These are phyloP conservation scores for Drosophila varians DNA, from an alignment of 1,140 invertebrate genomes.

Conservation along the genomic window DNA sequence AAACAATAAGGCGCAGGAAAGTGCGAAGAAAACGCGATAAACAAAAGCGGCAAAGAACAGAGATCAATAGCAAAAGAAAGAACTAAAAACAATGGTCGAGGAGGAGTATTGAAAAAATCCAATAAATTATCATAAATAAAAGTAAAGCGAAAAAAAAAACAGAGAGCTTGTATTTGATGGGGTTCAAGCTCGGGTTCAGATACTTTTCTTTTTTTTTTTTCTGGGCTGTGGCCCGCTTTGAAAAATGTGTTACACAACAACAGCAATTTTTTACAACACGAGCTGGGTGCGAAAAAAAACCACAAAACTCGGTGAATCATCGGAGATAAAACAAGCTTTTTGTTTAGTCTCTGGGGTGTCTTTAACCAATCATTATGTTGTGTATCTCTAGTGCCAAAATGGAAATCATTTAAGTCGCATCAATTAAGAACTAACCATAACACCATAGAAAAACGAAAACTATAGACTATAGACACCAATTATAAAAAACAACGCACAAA, in stretches of 20 bases:
- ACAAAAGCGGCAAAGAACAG: conserved; percentile 48
- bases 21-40: conserved; percentile 59
- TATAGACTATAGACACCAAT: conserved; percentile 1
- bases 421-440: conserved; percentile 25
- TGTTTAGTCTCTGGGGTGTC: conserved; percentile 5
- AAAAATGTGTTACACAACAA: conserved; percentile 36
- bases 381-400: conserved; percentile 61
- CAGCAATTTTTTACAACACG: conserved; percentile 15
- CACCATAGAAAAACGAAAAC: conserved; percentile 30
- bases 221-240: conserved; percentile 27
- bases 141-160: conserved; percentile 16
- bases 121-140: conserved; percentile 74
- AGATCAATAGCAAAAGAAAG: conserved; percentile 31
- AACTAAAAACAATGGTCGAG: conserved; percentile 37
- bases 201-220: conserved; percentile 20
- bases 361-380: conserved; percentile 13
- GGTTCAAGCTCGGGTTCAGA: conserved; percentile 25
- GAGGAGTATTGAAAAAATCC: conserved; percentile 59
- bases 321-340: conserved; percentile 14
- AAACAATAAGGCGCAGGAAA: conserved; percentile 46
- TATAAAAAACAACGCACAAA: conserved; percentile 49
- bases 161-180: conserved; percentile 11
- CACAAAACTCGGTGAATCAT: conserved; percentile 15
- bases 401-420: conserved; percentile 62
- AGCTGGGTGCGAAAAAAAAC: conserved; percentile 3